Percentiles rank a stretch among this genome's conserved stretches.
Evolutionary conservation across 2,797 vertebrate genomes (phyloP).

Genomic region (Eutrigla gurnardus): DNA sequence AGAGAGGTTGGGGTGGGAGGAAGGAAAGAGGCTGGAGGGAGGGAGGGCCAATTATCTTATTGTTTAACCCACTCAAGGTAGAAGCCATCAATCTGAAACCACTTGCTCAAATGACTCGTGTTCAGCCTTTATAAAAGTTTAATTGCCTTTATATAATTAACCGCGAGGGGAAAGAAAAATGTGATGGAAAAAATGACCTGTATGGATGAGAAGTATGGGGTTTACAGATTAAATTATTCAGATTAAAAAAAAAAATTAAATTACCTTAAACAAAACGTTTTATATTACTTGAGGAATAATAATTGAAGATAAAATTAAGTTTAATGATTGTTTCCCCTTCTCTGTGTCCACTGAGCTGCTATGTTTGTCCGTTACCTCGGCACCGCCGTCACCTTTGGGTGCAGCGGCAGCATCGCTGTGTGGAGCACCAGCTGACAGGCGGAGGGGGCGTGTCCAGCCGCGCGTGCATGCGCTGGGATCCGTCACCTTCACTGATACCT

Average conservation of each 20-base stretch:
- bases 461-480: slow-evolving; percentile 18
- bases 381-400: slow-evolving; percentile 22
- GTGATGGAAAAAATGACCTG: slow-evolving; percentile 49
- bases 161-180: slow-evolving; percentile 51
- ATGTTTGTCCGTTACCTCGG: neutral
- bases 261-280: no score
- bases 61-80: slow-evolving; percentile 76
- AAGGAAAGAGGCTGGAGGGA: slow-evolving; percentile 26
- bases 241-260: neutral
- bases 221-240: slow-evolving; percentile 20
- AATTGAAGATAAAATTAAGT: neutral
- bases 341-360: neutral
- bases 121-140: slow-evolving; percentile 75
- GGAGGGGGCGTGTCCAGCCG: slow-evolving; percentile 33
- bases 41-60: slow-evolving; percentile 75
- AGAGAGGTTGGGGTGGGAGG: slow-evolving; percentile 9
- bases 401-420: neutral
- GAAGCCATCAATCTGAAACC: slow-evolving; percentile 81
- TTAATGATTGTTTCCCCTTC: neutral
- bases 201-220: slow-evolving; percentile 17
- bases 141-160: slow-evolving; percentile 77
- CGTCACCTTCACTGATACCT: slow-evolving; percentile 56
- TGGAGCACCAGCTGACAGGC: slow-evolving; percentile 53
- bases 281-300: no score
- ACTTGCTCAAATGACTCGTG: slow-evolving; percentile 76